A percentile compares a stretch with the other conserved stretches of the same genome.
Evolutionary conservation across 2,113 vertebrate species (phyloP).

Genomic region (Arizona elegans): DNA sequence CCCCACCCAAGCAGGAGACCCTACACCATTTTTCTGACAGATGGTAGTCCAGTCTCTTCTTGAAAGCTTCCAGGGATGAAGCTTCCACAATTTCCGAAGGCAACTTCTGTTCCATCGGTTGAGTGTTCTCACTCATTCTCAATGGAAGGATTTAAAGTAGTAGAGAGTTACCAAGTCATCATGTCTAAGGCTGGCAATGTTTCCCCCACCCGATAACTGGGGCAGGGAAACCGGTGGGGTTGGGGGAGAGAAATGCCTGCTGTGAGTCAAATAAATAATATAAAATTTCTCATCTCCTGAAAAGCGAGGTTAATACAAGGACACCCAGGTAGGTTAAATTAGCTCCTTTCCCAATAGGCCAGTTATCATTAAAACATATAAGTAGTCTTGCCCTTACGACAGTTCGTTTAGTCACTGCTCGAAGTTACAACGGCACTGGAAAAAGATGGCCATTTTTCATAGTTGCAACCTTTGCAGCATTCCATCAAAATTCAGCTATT

Average conservation of each 20-base stretch:
- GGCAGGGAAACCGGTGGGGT: fast-evolving
- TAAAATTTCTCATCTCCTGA: constrained; percentile 45
- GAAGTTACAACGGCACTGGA: not conserved
- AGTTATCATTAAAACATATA: constrained; percentile 34
- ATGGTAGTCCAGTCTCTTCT: too few species aligned
- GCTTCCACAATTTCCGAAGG: too few species aligned
- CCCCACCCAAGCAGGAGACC: too few species aligned
- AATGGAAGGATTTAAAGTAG: constrained; percentile 50
- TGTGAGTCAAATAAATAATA: not conserved
- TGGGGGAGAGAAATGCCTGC: not conserved
- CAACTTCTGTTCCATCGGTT: too few species aligned
- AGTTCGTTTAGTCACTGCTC: constrained; percentile 9
- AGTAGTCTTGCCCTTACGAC: too few species aligned
- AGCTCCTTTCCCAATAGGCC: not conserved
- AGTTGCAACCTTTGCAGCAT: too few species aligned
- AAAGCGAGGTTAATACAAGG: constrained; percentile 43
- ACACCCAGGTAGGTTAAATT: not conserved
- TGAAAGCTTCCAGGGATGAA: too few species aligned
- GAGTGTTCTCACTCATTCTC: constrained; percentile 26
- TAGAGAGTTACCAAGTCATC: not conserved
- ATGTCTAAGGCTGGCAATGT: not conserved
- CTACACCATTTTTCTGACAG: too few species aligned
- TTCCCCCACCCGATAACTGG: not conserved
- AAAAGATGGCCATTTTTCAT: not conserved
- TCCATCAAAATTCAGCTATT: too few species aligned